Evolutionary conservation across 1,140 invertebrate species (phyloP), one percentile per base, ranked within the genome.

Genomic region (Sarcophaga bullata): DNA sequence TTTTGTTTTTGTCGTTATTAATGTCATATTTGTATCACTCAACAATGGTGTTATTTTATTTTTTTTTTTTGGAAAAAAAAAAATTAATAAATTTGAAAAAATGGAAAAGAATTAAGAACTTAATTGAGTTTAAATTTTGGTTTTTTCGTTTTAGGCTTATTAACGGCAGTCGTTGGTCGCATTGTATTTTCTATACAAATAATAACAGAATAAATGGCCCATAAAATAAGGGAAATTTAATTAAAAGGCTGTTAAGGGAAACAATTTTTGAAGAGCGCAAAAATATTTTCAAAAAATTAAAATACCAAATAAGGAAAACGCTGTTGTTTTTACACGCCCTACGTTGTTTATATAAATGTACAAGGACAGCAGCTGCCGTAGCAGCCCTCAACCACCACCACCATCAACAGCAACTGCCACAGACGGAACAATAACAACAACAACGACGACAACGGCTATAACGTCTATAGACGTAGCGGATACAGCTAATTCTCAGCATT

Each of bases 351-450:
- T 88, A 87, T 89, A 89, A 89, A 89, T 89, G 88, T 89, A 89
- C 88, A 88, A 89, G 85, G 87, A 89, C 86, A 89, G 84, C 85
- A 86, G 86, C 88, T 89, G 88, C 88, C 87, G 85, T 85, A 89
- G 88, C 88, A 88, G 88, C 73, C 68, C 62, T 78, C 83, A 84
- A 81, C 81, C 78, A 82, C 73, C 81, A 75, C 81, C 83, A 73
- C 78, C 84, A 46, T 86, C 84, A 76, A 80, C 84, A 81, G 78
- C 83, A 85, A 73, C 85, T 82, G 50, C 85, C 78, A 15, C 80
- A 82, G 49, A 82, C 81, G 47, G 83, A 78, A 46, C 81, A 58
- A 50, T 84, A 76, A 19, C 50, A 82, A 54, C 58, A 75, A 13
- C 72, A 72, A 13, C 76, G 15, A 37, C 84, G 62, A 19, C 84